Evolutionary conservation across 2,113 vertebrate species (phyloP).

Genomic region (Xyliphius kryptos): DNA sequence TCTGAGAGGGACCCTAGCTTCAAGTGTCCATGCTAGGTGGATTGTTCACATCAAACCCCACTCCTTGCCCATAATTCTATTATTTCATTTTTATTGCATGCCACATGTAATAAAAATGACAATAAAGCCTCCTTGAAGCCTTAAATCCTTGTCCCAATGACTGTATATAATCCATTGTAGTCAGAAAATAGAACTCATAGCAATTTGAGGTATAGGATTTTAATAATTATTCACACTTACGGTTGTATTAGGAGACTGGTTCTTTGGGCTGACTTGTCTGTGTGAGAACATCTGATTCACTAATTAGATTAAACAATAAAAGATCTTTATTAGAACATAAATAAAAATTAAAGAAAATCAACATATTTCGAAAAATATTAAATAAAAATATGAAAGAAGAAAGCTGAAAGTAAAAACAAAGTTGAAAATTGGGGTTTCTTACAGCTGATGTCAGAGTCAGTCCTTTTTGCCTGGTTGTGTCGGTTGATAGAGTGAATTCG

Average conservation of each 20-base stretch:
- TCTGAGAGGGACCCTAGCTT: too few relatives aligned
- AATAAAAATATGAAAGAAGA: not conserved
- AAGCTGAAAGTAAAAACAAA: slow-evolving; percentile 3
- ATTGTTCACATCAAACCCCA: too few relatives aligned
- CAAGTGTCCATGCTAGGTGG: too few relatives aligned
- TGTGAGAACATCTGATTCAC: slow-evolving; percentile 62
- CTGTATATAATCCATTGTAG: too few relatives aligned
- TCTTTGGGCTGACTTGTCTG: slow-evolving; percentile 40
- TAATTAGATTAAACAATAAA: slow-evolving; percentile 44
- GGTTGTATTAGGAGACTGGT: slow-evolving; percentile 41
- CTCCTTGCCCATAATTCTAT: too few relatives aligned
- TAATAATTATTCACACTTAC: slow-evolving; percentile 46
- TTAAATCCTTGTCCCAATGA: too few relatives aligned
- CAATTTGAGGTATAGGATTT: too few relatives aligned
- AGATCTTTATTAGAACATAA: not conserved
- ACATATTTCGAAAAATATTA: not conserved
- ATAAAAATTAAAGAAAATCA: not conserved
- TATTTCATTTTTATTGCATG: too few relatives aligned
- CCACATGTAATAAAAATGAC: too few relatives aligned
- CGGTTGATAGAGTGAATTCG: slow-evolving; percentile 79
- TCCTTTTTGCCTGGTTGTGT: slow-evolving; percentile 66
- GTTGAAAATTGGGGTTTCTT: slow-evolving; percentile 36
- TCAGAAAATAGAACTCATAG: too few relatives aligned
- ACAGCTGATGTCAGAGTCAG: slow-evolving; percentile 70
- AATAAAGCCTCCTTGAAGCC: too few relatives aligned